These are phyloP conservation scores for Tretioscincus oriximinensis DNA, from an alignment of 2,113 vertebrate species.

Conservation along the genomic window DNA sequence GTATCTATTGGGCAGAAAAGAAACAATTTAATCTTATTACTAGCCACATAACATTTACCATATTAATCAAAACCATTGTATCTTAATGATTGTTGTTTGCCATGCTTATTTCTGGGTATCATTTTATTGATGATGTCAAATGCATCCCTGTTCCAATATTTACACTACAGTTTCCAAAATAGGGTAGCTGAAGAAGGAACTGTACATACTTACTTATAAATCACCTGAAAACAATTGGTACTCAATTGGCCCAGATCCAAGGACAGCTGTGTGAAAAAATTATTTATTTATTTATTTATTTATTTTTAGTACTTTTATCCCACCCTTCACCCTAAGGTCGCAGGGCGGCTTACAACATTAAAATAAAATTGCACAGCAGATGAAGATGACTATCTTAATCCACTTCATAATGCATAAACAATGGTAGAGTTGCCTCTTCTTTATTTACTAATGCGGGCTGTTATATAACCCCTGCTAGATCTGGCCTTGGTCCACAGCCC, in stretches of 20 bases:
- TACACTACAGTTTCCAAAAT: slow-evolving; percentile 13
- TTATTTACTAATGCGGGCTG: not conserved
- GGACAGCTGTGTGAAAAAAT: not conserved
- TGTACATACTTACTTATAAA: not conserved
- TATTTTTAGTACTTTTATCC: too few relatives aligned
- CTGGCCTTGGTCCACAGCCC: too few relatives aligned
- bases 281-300: too few relatives aligned
- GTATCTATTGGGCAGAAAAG: slow-evolving; percentile 79
- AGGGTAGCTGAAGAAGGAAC: not conserved
- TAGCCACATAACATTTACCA: slow-evolving; percentile 76
- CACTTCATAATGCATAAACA: not conserved
- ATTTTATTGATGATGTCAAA: slow-evolving; percentile 33
- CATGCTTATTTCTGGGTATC: slow-evolving; percentile 40
- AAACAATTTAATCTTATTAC: slow-evolving; percentile 80
- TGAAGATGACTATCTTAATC: not conserved
- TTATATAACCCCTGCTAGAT: too few relatives aligned
- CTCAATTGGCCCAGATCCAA: not conserved
- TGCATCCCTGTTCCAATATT: slow-evolving; percentile 21
- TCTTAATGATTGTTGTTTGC: slow-evolving; percentile 51
- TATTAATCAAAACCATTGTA: slow-evolving; percentile 80
- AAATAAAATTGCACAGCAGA: too few relatives aligned
- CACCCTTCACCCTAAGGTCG: too few relatives aligned
- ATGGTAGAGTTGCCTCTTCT: too few relatives aligned
- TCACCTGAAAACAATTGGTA: not conserved
- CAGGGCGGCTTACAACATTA: too few relatives aligned